Evolutionary conservation across 2,113 vertebrate genomes (phyloP), one percentile per base, ranked within the genome.

Genomic region (Ariopsis seemanni): DNA sequence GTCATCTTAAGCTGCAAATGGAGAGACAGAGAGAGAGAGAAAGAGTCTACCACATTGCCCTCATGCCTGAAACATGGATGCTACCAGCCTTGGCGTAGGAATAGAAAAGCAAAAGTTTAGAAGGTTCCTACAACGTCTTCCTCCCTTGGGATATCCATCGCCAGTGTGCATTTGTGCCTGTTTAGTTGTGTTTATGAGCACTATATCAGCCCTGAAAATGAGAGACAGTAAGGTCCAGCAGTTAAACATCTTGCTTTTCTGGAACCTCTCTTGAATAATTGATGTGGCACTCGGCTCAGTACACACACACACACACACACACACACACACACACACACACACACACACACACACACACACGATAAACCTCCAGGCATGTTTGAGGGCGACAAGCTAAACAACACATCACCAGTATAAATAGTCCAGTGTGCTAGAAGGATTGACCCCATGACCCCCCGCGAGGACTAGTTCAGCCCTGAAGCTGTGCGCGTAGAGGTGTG

Each of bases 351-450:
- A 84, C 82, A 86, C 90, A 89, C 72, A 79, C 80, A 90, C 71
- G 78, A 79, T 86, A 75, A 85, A 90, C 90, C 90, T 91, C 83
- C 79, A 85, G 88, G 88, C 93, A 94, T 94, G 95, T 95, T 96
- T 96, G 96, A 93, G 91, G 91, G 91, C 84, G 95, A 95, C 94
- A 96, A 96, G 94, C 94, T 96, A 94, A 95, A 94, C 94, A 95
- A 95, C 89, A 95, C 94, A 91, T 89, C 90, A 60, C 94, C 92
- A 95, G 94, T 95, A 96, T 96, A 97, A 94, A 96, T 93, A 96
- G 92, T 84, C 60, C 71, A 84, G 94, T 87, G 94, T 91, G 94
- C 89, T 91, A 90, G 90, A 22, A n/a, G 90, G 75, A 93, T 86
- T 91, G 94, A 95, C 94, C 93, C 88, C 93, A 92, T 89, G 90